Base-by-base conservation (phyloP, 2,113 vertebrate species). In the Hirundichthys speculiger region DNA sequence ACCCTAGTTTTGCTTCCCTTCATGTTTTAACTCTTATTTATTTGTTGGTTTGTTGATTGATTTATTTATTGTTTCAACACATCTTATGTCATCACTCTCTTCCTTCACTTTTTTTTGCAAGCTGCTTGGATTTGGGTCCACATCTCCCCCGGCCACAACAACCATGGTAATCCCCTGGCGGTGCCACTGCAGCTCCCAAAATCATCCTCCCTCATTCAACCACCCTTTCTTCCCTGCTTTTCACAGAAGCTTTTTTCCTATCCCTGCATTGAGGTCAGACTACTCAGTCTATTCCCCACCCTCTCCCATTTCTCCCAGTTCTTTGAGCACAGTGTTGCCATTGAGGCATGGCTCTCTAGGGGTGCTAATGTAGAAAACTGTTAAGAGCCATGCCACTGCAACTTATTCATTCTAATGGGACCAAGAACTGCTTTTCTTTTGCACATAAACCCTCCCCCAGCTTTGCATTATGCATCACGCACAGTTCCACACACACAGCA, bases 391-490 rank as follows among this genome's bases (percentile, higher is more conserved):
- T 76, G 84, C 75, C 77, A 69, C 66, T 70, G 64, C 77, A 77
- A 78, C 72, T 83, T 80, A 77, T 78, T 86, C 68, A 66, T 79
- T 66, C 63, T 73, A 81, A 79, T 54, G 69, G 73, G 69, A 72
- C 66, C 46, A 42, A 69, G 48, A 42, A 19, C 57, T 58, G 34
- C 61, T 80, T 73, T 51, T 64, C 62, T 53, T 73, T 80, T 73
- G 72, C 52, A 24, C 71, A 61, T 15, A 46, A 88, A 73, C 64
- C 72, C 61, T 67, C 64, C 66, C 63, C 47, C 77, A 51, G 80
- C 69, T 73, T 81, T 85, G 73, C 81, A 90, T 89, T 84, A 84
- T 81, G 82, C 66, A 86, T 86, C 15, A 34, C 49, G 54, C 39
- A 57, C 61, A 64, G 61, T 34, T 48, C 60, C 65, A 41, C 78